A percentile compares a stretch with the other conserved stretches of the same genome.
phyloP scores from a whole-genome alignment of 2,888 invertebrate genomes.

The Parelbella ahira region DNA sequence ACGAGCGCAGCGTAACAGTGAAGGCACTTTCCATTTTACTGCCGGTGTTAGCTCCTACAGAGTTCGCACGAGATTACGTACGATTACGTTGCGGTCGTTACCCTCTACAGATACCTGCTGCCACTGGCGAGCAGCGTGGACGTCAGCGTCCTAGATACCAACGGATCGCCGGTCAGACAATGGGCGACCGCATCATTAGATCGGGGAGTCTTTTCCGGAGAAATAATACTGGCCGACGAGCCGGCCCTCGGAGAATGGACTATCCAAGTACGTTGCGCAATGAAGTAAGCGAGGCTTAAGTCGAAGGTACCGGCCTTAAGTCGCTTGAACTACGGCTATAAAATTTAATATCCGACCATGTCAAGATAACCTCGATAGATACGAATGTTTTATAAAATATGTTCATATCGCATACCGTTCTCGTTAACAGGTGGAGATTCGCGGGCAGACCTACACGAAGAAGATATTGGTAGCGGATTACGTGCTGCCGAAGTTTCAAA shows the following conservation, averaged over 20 bases:
- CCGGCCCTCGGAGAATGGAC: conserved; percentile 95
- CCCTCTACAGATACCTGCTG: conserved; percentile 60
- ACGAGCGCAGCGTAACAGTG: conserved; percentile 31
- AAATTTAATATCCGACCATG: conserved; percentile 1
- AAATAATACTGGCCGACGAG: conserved; percentile 87
- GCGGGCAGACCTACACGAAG: conserved; percentile 83
- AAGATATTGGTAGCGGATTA: conserved; percentile 93
- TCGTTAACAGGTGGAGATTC: conserved; percentile 57
- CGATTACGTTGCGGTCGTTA: conserved; percentile 59
- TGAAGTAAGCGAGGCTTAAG: not conserved
- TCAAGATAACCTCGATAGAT: conserved; percentile 7
- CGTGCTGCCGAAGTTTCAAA: conserved; percentile 95
- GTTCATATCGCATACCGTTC: too few relatives aligned
- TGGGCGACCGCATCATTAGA: conserved; percentile 84
- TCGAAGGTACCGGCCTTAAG: too few relatives aligned
- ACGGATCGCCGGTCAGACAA: conserved; percentile 90
- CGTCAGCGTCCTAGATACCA: conserved; percentile 60
- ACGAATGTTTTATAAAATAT: conserved; percentile 12
- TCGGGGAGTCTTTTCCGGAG: conserved; percentile 87
- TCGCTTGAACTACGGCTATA: not conserved
- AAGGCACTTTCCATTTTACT: conserved; percentile 70
- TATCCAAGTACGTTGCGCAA: conserved; percentile 75
- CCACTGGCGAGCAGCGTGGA: conserved; percentile 61
- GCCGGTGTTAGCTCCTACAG: conserved; percentile 43
- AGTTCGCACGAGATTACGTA: conserved; percentile 67